Evolutionary conservation across 1,140 invertebrate genomes (phyloP).

Genomic region (Aphidius ervi): DNA sequence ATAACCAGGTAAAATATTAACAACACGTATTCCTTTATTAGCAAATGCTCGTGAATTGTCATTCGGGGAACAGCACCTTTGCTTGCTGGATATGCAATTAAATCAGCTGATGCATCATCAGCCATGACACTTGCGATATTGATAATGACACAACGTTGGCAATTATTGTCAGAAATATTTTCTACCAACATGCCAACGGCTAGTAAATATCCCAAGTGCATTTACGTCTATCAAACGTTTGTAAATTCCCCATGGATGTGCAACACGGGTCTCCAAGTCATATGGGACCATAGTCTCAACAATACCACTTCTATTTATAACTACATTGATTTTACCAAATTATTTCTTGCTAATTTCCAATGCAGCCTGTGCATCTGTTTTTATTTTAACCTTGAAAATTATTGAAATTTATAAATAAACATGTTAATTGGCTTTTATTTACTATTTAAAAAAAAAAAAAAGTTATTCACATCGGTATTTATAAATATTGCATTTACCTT

Average conservation of each 20-base stretch:
- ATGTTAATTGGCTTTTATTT: slow-evolving; percentile 3
- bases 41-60: slow-evolving; percentile 30
- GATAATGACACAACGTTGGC: slow-evolving; percentile 33
- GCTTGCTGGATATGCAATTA: slow-evolving; percentile 28
- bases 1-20: slow-evolving; percentile 28
- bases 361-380: slow-evolving; percentile 27
- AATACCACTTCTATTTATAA: slow-evolving; percentile 31
- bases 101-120: slow-evolving; percentile 21
- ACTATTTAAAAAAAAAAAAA: not conserved
- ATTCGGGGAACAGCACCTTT: slow-evolving; percentile 31
- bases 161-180: slow-evolving; percentile 30
- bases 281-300: slow-evolving; percentile 16
- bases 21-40: slow-evolving; percentile 31
- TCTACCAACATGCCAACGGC: slow-evolving; percentile 26
- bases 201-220: slow-evolving; percentile 30
- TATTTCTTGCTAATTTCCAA: slow-evolving; percentile 26
- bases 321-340: slow-evolving; percentile 32
- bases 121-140: slow-evolving; percentile 31
- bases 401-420: not conserved
- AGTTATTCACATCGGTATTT: not conserved
- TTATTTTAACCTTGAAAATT: slow-evolving; percentile 27
- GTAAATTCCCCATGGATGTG: slow-evolving; percentile 26
- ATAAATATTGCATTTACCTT: not conserved
- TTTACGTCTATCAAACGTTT: slow-evolving; percentile 27
- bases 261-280: slow-evolving; percentile 27